These are phyloP conservation scores for Trilocha varians DNA, from an alignment of 2,888 invertebrate species.

Conservation along the genomic window DNA sequence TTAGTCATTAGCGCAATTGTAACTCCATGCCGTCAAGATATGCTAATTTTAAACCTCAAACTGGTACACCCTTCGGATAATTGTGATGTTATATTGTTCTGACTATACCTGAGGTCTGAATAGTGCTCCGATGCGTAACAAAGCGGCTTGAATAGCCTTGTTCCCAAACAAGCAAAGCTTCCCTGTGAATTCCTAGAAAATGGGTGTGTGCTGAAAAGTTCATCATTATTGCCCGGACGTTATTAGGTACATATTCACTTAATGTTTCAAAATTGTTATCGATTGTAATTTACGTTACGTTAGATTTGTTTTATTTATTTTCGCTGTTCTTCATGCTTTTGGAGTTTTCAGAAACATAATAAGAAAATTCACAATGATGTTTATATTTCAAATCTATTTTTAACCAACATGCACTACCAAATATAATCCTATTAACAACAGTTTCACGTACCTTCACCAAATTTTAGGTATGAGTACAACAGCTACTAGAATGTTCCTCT, in stretches of 20 bases:
- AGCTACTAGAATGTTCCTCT: neutral
- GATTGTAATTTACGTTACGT: too few relatives aligned
- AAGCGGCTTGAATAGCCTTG: neutral
- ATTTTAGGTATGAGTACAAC: neutral
- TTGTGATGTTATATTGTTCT: slow-evolving; percentile 25
- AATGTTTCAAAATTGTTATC: too few relatives aligned
- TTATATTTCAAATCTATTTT: neutral
- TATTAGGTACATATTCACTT: too few relatives aligned
- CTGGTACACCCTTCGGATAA: slow-evolving; percentile 26
- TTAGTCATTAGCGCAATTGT: slow-evolving; percentile 28
- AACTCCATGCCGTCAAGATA: slow-evolving; percentile 31
- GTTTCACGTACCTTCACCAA: neutral
- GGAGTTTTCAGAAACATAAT: too few relatives aligned
- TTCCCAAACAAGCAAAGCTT: too few relatives aligned
- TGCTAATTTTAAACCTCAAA: slow-evolving; percentile 45
- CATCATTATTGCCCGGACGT: too few relatives aligned
- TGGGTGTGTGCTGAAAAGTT: too few relatives aligned
- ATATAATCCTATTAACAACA: neutral
- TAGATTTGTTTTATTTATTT: too few relatives aligned
- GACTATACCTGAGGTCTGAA: slow-evolving; percentile 22
- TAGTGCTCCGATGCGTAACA: slow-evolving; percentile 17
- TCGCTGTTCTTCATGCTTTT: too few relatives aligned
- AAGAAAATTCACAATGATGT: neutral
- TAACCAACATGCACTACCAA: neutral
- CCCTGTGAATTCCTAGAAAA: too few relatives aligned